phyloP scores from a whole-genome alignment of 2,113 vertebrate genomes.

The Cyanoderma ruficeps region DNA sequence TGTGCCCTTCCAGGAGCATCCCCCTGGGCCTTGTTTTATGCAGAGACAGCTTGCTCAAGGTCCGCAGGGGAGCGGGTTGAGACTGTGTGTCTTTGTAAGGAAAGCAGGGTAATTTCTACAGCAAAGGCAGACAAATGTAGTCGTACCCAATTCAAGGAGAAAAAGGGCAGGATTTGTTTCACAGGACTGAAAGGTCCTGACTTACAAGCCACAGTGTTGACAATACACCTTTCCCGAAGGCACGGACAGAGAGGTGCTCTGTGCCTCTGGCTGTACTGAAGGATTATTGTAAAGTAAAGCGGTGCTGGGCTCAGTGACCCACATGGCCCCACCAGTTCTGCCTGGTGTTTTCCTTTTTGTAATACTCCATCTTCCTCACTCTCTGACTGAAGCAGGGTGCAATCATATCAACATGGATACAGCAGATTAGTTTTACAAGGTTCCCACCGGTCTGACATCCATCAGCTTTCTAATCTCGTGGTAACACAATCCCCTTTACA shows the following conservation, averaged over 20 bases:
- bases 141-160: not conserved
- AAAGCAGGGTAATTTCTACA: not conserved
- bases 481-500: slow-evolving; percentile 47
- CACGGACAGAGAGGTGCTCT: not conserved
- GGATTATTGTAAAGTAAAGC: not conserved
- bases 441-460: slow-evolving; percentile 51
- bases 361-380: not conserved
- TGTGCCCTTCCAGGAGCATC: not conserved
- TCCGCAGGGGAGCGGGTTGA: not conserved
- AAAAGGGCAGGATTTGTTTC: not conserved
- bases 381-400: not conserved
- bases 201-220: not conserved
- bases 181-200: not conserved
- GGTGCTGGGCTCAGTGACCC: not conserved
- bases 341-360: not conserved
- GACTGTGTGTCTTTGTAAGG: not conserved
- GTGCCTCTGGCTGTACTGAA: not conserved
- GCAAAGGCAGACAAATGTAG: not conserved
- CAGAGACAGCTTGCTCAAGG: not conserved
- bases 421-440: slow-evolving; percentile 64
- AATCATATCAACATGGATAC: slow-evolving; percentile 44
- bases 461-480: slow-evolving; percentile 37
- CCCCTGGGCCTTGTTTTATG: not conserved
- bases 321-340: not conserved
- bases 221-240: rapidly evolving